Evolutionary conservation across 1,140 invertebrate genomes (phyloP), one percentile per base, ranked within the genome.

Genomic region (Drosophila bipectinata): DNA sequence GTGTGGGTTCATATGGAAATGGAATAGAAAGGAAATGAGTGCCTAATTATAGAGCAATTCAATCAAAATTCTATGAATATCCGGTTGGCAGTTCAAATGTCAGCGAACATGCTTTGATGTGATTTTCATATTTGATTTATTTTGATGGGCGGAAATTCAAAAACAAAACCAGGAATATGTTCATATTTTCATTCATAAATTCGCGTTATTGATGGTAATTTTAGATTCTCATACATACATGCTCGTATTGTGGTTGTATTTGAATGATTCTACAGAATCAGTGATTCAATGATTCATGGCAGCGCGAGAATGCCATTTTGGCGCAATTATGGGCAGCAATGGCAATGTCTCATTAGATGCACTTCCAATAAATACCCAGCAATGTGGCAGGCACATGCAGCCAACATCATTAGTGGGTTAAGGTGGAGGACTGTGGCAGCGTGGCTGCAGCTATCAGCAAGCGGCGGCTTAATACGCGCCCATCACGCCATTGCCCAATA

Each of bases 401-500:
- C 39, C 45, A 34, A 21, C 18, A 80, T 73, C 82, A 85, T 85
- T 82, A 87, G 73, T 59, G 44, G 56, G 57, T 30, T 56, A 52
- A 64, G 60, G 47, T 34, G 59, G 15, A 10, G 26, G 26, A 28
- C 1, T 47, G 44, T 8, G 18, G 47, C 26, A 37, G 41, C 28
- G 28, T 41, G 48, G 56, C 39, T 14, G 48, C 37, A 12, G 57
- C 68, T 53, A 62, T 61, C 63, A 55, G 57, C 59, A 28, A 67
- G 61, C 68, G 48, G 56, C 14, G 41, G 41, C 41, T 88, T 87
- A 87, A 87, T 87, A 77, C 83, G 62, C 79, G 49, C 59, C 52
- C 66, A 55, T 53, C 82, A 87, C 82, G 82, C 82, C 62, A 87
- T 88, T 68, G 83, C 41, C 79, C 76, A 88, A 87, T 87, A 88